Evolutionary conservation across 2,797 vertebrate species (phyloP).

Genomic region (Hemibagrus guttatus): DNA sequence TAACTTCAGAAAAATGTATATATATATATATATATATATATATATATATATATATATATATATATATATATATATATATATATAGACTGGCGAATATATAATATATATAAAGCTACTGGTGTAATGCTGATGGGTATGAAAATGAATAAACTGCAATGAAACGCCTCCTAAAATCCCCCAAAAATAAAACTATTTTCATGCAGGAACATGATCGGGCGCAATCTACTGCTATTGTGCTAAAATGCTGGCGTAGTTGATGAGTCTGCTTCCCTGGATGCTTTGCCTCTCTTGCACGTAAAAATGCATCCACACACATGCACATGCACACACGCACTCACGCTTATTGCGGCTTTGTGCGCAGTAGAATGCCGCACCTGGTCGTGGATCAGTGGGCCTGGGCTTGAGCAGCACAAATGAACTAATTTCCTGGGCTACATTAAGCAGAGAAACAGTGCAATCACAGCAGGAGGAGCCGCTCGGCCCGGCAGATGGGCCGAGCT

Average conservation of each 20-base stretch:
- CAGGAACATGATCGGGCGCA: conserved; percentile 53
- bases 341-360: conserved; percentile 51
- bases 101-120: conserved; percentile 4
- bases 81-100: conserved; percentile 25
- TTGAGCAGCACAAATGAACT: conserved; percentile 77
- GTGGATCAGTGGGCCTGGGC: conserved; percentile 66
- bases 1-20: conserved; percentile 13
- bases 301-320: conserved; percentile 10
- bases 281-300: conserved; percentile 32
- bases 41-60: conserved; percentile 23
- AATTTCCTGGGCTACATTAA: conserved; percentile 76
- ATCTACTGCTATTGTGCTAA: conserved; percentile 58
- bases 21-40: conserved; percentile 29
- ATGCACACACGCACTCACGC: conserved; percentile 9
- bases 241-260: conserved; percentile 56
- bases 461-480: conserved; percentile 71
- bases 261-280: conserved; percentile 53
- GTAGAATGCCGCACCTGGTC: conserved; percentile 75
- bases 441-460: conserved; percentile 77
- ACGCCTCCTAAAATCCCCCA: conserved; percentile 4
- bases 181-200: conserved; percentile 37
- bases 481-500: conserved; percentile 79
- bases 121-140: conserved; percentile 20
- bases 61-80: conserved; percentile 25
- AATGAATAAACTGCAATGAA: conserved; percentile 35